Conservation (phyloP, 2,888 invertebrate species). For the Hyposoter dolosus region DNA sequence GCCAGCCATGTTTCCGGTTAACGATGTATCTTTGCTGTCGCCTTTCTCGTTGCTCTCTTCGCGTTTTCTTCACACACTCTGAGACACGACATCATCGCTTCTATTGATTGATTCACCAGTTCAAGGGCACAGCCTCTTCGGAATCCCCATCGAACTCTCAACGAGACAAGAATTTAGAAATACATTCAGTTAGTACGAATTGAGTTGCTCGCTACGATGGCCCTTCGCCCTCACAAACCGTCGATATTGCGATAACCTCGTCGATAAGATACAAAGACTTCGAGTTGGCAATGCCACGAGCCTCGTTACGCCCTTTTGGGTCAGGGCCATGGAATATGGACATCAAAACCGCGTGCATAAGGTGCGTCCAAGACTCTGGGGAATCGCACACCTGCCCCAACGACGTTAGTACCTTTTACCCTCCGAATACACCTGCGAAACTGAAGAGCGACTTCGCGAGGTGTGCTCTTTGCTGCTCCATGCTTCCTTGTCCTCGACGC, state of each 20-base stretch:
- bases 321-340: background rate
- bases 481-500: conserved; percentile 15
- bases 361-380: conserved; percentile 15
- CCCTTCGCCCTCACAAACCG: background rate
- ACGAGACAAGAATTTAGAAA: background rate
- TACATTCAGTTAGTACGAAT: background rate
- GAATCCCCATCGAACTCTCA: background rate
- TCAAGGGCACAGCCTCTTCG: background rate
- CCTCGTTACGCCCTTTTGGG: conserved; percentile 9
- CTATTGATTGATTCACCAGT: background rate
- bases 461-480: background rate
- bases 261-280: background rate
- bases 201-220: background rate
- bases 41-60: conserved; percentile 2
- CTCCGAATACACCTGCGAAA: conserved; percentile 67
- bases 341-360: background rate
- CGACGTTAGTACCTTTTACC: conserved; percentile 46
- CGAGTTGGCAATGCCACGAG: background rate
- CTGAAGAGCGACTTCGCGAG: conserved; percentile 43
- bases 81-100: conserved; percentile 40
- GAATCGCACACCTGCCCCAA: conserved; percentile 65
- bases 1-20: conserved; percentile 82
- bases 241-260: conserved; percentile 2
- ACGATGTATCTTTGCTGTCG: conserved; percentile 45
- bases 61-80: background rate